phyloP scores from a whole-genome alignment of 1,140 invertebrate genomes.

The Bathynomus jamesi region DNA sequence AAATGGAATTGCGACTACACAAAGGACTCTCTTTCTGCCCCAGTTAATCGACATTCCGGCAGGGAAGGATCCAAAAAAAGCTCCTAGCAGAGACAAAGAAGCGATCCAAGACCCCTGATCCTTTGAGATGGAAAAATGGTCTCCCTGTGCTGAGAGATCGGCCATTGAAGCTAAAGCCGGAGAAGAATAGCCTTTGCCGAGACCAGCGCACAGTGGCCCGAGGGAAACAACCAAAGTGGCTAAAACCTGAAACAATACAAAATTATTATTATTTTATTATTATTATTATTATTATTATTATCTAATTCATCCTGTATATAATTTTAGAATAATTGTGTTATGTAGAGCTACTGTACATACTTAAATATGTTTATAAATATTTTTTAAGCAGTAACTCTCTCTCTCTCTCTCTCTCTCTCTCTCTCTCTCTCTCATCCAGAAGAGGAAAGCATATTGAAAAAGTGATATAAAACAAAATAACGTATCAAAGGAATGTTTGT shows the following conservation, averaged over 20 bases:
- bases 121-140: conserved; percentile 43
- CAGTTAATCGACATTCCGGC: conserved; percentile 63
- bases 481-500: too few relatives aligned
- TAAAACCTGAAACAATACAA: conserved; percentile 49
- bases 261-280: conserved; percentile 9
- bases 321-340: too few relatives aligned
- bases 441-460: too few relatives aligned
- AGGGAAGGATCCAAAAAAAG: conserved; percentile 65
- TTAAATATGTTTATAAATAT: too few relatives aligned
- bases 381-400: too few relatives aligned
- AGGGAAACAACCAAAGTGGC: conserved; percentile 69
- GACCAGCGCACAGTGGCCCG: conserved; percentile 67
- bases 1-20: conserved; percentile 61
- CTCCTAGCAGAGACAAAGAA: conserved; percentile 66
- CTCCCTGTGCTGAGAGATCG: conserved; percentile 31
- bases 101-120: conserved; percentile 70
- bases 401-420: too few relatives aligned
- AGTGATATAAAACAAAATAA: too few relatives aligned
- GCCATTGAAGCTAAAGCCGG: conserved; percentile 66
- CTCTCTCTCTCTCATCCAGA: too few relatives aligned
- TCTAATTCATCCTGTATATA: conserved; percentile 1
- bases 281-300: conserved; percentile 1
- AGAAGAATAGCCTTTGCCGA: conserved; percentile 77
- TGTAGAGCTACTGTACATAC: too few relatives aligned
- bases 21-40: conserved; percentile 58